phyloP scores from a whole-genome alignment of 2,888 invertebrate genomes.

The Seira ritae region DNA sequence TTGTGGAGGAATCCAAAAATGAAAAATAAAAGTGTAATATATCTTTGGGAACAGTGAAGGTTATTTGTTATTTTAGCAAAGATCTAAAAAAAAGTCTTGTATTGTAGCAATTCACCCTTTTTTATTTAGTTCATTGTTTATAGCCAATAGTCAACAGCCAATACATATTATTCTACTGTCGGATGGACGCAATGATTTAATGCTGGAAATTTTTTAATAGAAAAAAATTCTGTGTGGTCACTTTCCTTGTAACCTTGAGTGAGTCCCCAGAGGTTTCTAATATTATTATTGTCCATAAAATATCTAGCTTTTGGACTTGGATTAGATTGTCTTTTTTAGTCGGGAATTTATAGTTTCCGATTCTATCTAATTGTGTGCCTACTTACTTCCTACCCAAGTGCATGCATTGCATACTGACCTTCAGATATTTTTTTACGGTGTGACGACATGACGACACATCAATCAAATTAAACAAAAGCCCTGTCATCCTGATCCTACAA shows the following conservation, averaged over 20 bases:
- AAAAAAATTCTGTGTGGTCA: neutral
- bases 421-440: neutral
- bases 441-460: neutral
- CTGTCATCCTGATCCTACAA: neutral
- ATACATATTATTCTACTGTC: too few relatives aligned
- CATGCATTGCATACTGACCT: neutral
- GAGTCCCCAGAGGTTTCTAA: too few relatives aligned
- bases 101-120: neutral
- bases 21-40: too few relatives aligned
- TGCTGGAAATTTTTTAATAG: neutral
- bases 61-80: too few relatives aligned
- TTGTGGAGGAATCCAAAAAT: neutral
- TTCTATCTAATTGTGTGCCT: too few relatives aligned
- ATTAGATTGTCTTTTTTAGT: too few relatives aligned
- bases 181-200: neutral
- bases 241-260: neutral
- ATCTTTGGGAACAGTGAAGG: too few relatives aligned
- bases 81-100: neutral
- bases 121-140: conserved; percentile 13
- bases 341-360: too few relatives aligned
- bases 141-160: too few relatives aligned
- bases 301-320: neutral
- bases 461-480: conserved; percentile 3
- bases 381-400: too few relatives aligned
- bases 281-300: neutral